Percentiles rank a stretch among this genome's conserved stretches.
phyloP scores from a whole-genome alignment of 2,797 vertebrate species.

The Gallirallus australis region DNA sequence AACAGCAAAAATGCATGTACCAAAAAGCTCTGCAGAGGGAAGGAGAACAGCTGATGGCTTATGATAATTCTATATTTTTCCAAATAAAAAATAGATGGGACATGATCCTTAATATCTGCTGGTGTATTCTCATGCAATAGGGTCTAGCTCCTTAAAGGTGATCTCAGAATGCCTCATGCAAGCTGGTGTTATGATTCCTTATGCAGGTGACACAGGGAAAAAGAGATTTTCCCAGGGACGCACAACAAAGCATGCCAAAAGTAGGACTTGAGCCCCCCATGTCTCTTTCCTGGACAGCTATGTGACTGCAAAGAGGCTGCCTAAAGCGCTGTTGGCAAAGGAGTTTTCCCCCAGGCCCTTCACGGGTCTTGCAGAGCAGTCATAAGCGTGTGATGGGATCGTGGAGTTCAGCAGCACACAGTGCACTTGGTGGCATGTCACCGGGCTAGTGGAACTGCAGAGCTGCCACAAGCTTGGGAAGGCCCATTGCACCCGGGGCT shows the following conservation, averaged over 20 bases:
- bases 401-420: rapidly evolving
- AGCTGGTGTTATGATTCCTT: neutral
- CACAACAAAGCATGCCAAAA: neutral
- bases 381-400: rapidly evolving
- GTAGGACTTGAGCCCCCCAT: neutral
- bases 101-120: neutral
- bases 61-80: neutral
- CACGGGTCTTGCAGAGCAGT: neutral
- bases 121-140: neutral
- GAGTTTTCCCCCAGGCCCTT: neutral
- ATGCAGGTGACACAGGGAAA: neutral
- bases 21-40: neutral
- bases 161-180: neutral
- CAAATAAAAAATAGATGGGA: neutral
- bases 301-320: too few relatives aligned
- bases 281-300: neutral
- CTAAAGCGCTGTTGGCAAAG: neutral
- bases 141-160: neutral
- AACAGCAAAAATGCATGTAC: neutral
- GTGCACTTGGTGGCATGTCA: neutral
- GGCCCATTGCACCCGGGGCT: neutral
- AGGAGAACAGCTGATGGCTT: neutral
- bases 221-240: neutral
- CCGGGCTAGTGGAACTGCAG: neutral
- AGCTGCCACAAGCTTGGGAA: too few relatives aligned